Conservation (phyloP, 2,888 invertebrate genomes). For the Endotricha flammealis region DNA sequence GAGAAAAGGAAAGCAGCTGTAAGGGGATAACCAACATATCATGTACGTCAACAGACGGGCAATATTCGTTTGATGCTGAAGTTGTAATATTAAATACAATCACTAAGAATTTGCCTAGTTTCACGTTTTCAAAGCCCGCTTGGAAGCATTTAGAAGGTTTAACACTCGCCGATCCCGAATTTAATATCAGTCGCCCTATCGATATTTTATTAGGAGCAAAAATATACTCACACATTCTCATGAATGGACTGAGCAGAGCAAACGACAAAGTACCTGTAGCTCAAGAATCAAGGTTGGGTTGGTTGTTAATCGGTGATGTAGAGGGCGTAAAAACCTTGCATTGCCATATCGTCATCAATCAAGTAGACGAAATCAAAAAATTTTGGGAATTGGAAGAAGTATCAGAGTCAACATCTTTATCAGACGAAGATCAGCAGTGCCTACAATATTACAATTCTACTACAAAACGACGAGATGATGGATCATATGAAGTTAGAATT, state of each 20-base stretch:
- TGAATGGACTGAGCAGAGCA: neutral
- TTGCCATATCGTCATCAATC: neutral
- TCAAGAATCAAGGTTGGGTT: neutral
- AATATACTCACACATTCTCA: neutral
- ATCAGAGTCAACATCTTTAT: neutral
- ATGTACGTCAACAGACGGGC: neutral
- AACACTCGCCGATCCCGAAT: neutral
- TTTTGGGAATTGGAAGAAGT: neutral
- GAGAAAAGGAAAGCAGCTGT: neutral
- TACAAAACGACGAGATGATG: neutral
- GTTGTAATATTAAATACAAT: neutral
- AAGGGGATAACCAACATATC: neutral
- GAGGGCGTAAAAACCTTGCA: neutral
- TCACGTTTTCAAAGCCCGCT: neutral
- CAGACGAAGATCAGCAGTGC: neutral
- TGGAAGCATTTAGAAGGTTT: neutral
- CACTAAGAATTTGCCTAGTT: neutral
- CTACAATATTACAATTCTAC: neutral
- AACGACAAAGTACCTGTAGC: neutral
- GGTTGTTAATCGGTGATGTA: neutral
- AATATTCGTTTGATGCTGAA: neutral
- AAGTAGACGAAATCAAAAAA: neutral
- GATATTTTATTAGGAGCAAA: neutral
- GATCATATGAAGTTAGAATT: neutral
- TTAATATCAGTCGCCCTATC: neutral